These are phyloP conservation scores for Hydra vulgaris DNA, from an alignment of 30 jellyfish, hydroid and myxozoan genomes.

Conservation along the genomic window DNA sequence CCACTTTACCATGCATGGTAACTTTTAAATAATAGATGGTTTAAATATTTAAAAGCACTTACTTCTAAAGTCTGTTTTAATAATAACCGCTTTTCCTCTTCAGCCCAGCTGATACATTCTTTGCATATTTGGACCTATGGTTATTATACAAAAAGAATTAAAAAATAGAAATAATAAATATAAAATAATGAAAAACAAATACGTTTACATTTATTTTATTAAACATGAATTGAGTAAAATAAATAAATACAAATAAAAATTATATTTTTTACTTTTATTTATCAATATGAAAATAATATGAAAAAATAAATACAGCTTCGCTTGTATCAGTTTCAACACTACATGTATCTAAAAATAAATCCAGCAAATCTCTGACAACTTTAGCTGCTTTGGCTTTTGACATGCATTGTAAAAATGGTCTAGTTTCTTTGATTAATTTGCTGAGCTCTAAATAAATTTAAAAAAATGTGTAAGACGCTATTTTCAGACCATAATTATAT, in stretches of 20 bases:
- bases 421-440: conserved; percentile 59
- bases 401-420: conserved; percentile 74
- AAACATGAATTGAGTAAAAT: too few species aligned
- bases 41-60: too few species aligned
- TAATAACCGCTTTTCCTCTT: conserved; percentile 69
- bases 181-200: too few species aligned
- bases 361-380: conserved; percentile 78
- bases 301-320: conserved; percentile 51
- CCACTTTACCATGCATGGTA: too few species aligned
- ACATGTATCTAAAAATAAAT: conserved; percentile 54
- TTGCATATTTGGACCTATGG: conserved; percentile 70
- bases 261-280: too few species aligned
- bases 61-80: conserved; percentile 88
- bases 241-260: too few species aligned
- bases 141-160: not conserved
- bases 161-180: not conserved
- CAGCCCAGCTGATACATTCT: conserved; percentile 93
- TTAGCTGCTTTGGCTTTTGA: conserved; percentile 96
- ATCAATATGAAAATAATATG: too few species aligned
- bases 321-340: conserved; percentile 36
- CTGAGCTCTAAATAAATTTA: conserved; percentile 43
- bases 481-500: too few species aligned
- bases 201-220: too few species aligned
- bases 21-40: too few species aligned
- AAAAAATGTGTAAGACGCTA: not conserved